These are phyloP conservation scores for Coelopa frigida DNA, from an alignment of 1,140 invertebrate genomes.

Conservation along the genomic window DNA sequence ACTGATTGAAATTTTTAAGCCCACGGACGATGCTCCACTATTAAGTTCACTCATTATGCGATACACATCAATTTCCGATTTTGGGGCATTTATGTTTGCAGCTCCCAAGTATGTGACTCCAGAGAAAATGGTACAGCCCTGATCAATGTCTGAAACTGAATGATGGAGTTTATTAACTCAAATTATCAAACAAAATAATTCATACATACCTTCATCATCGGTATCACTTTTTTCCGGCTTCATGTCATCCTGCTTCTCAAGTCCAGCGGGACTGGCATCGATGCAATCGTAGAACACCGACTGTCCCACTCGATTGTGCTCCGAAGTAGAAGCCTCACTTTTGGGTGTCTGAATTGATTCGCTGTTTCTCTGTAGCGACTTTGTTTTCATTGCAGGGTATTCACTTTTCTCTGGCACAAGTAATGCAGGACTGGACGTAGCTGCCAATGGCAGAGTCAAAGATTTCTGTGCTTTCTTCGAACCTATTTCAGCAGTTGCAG, in stretches of 20 bases:
- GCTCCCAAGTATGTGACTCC: constrained; percentile 92
- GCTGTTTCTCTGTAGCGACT: constrained; percentile 3
- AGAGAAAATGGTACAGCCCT: constrained; percentile 86
- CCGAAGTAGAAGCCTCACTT: constrained; percentile 30
- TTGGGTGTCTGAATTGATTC: constrained; percentile 24
- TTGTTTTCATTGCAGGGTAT: constrained; percentile 10
- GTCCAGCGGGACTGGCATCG: constrained; percentile 47
- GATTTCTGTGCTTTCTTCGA: no score
- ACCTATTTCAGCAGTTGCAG: no score
- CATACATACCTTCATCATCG: constrained; percentile 55
- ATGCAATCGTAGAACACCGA: constrained; percentile 48
- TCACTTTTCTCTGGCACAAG: constrained; percentile 14
- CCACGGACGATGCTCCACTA: constrained; percentile 53
- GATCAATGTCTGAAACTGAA: constrained; percentile 65
- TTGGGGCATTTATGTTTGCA: constrained; percentile 85
- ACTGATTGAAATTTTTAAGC: constrained; percentile 81
- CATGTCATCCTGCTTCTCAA: constrained; percentile 67
- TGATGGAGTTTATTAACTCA: no score
- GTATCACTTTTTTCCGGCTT: constrained; percentile 61
- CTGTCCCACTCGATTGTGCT: constrained; percentile 43
- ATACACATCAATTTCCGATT: constrained; percentile 92
- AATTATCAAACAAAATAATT: not conserved
- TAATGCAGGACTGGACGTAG: constrained; percentile 15
- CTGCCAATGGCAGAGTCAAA: constrained; percentile 33
- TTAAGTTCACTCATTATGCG: constrained; percentile 88